A percentile compares a stretch with the other conserved stretches of the same genome.
Evolutionary conservation across 2,888 invertebrate genomes (phyloP).

Genomic region (Bombylius discolor): DNA sequence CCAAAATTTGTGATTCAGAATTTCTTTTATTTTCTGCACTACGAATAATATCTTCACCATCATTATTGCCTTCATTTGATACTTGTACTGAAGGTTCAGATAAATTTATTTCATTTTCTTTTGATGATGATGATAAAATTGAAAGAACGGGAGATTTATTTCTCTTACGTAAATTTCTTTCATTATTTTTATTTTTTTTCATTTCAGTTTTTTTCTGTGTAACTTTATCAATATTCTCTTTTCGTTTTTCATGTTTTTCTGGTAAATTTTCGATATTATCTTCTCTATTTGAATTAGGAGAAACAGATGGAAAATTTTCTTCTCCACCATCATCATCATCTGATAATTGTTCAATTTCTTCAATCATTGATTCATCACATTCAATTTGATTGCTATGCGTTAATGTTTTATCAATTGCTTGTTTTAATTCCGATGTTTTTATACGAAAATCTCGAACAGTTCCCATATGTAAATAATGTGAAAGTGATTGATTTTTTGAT

Average conservation of each 20-base stretch:
- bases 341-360: not conserved
- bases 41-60: not conserved
- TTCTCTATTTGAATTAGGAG: not conserved
- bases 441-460: conserved; percentile 49
- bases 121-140: not conserved
- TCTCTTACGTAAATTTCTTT: too few species aligned
- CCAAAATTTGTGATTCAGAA: conserved; percentile 20
- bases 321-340: not conserved
- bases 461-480: conserved; percentile 44
- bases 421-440: conserved; percentile 39
- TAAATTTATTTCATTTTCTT: not conserved
- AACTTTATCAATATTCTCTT: not conserved
- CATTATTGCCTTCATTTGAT: not conserved
- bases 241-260: not conserved
- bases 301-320: not conserved
- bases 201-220: not conserved
- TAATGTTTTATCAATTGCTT: conserved; percentile 39
- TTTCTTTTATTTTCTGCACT: conserved; percentile 9
- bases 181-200: not conserved
- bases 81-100: not conserved
- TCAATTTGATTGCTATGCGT: conserved; percentile 26
- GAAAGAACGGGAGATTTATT: not conserved
- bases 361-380: conserved; percentile 5
- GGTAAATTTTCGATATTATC: not conserved
- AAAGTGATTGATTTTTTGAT: conserved; percentile 39